phyloP scores from a whole-genome alignment of 2,797 vertebrate genomes.

The Falco peregrinus region DNA sequence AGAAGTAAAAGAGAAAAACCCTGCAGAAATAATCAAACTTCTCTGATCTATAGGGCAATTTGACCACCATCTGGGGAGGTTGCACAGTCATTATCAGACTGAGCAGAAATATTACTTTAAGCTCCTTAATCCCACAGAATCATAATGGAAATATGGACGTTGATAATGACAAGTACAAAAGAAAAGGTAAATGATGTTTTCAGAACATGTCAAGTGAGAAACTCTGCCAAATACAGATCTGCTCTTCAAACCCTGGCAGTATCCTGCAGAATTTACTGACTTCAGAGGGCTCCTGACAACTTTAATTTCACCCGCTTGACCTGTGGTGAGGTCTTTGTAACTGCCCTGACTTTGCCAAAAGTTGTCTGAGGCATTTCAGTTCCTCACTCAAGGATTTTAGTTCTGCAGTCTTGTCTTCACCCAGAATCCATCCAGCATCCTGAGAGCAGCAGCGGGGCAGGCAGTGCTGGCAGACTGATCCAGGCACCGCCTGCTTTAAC shows the following conservation, averaged over 20 bases:
- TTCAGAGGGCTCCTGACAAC: slow-evolving; percentile 4
- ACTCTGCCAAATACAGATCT: slow-evolving; percentile 3
- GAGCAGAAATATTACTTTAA: not conserved
- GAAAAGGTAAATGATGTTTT: slow-evolving; percentile 45
- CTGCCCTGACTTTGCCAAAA: not conserved
- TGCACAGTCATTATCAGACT: not conserved
- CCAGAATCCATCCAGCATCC: not conserved
- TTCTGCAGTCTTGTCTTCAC: not conserved
- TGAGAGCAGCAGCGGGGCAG: not conserved
- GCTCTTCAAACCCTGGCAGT: not conserved
- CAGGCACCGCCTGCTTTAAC: not conserved
- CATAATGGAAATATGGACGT: slow-evolving; percentile 34
- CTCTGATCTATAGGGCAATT: not conserved
- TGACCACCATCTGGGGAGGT: not conserved
- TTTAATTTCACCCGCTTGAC: not conserved
- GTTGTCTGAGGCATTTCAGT: not conserved
- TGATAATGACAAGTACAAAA: slow-evolving; percentile 44
- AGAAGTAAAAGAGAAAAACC: not conserved
- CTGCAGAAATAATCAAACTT: not conserved
- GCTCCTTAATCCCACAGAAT: slow-evolving; percentile 8
- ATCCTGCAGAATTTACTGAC: not conserved
- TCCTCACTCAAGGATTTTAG: not conserved
- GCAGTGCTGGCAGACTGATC: rapidly evolving
- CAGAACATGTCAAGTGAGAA: slow-evolving; percentile 5
- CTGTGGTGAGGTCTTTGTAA: not conserved